Evolutionary conservation across 2,797 vertebrate species (phyloP).

Genomic region (Microhierax caerulescens): DNA sequence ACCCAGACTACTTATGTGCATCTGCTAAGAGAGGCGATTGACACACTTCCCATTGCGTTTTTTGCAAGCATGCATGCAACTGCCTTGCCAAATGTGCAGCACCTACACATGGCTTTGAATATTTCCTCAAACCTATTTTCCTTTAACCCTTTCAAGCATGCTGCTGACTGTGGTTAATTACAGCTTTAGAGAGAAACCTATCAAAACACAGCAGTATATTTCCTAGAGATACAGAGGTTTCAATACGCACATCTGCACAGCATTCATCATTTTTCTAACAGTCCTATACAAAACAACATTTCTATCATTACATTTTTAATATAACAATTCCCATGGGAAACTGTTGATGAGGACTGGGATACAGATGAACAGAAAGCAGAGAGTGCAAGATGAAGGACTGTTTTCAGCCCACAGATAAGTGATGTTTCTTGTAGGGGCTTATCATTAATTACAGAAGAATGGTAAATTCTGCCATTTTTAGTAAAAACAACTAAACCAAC

Average conservation of each 20-base stretch:
- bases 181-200: neutral
- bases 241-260: neutral
- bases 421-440: neutral
- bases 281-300: neutral
- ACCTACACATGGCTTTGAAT: neutral
- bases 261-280: neutral
- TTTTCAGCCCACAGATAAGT: neutral
- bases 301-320: constrained; percentile 51
- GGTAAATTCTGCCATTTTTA: neutral
- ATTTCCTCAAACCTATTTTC: neutral
- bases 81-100: neutral
- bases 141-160: constrained; percentile 32
- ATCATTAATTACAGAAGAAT: neutral
- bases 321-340: constrained; percentile 1
- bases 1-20: neutral
- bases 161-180: neutral
- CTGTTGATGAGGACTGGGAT: neutral
- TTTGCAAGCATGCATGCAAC: constrained; percentile 9
- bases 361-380: constrained; percentile 7
- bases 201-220: neutral
- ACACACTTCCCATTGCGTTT: neutral
- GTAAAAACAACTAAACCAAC: neutral
- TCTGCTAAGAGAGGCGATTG: constrained; percentile 3
- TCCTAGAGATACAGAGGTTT: constrained; percentile 8
- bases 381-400: neutral